Evolutionary conservation across 2,113 vertebrate genomes (phyloP).

Genomic region (Semnopithecus entellus): DNA sequence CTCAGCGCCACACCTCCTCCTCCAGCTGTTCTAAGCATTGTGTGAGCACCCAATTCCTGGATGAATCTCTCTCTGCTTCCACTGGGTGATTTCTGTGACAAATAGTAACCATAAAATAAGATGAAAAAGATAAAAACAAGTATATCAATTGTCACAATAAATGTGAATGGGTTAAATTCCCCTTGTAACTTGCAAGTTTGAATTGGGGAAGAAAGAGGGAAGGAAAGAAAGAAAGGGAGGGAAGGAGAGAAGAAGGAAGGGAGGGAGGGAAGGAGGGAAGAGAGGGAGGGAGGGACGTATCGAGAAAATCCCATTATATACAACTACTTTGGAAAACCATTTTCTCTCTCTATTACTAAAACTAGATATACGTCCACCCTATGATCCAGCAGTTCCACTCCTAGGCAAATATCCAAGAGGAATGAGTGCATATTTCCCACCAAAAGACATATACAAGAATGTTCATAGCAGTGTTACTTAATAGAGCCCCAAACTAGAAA

Average conservation of each 20-base stretch:
- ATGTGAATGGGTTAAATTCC: background rate
- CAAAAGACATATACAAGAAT: background rate
- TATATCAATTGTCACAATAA: background rate
- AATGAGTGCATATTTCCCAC: background rate
- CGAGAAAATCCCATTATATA: background rate
- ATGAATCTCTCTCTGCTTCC: background rate
- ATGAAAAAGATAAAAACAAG: background rate
- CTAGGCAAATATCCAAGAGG: background rate
- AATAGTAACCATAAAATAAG: background rate
- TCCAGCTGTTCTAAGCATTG: background rate
- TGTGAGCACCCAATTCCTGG: background rate
- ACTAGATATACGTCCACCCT: background rate
- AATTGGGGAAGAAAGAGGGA: background rate
- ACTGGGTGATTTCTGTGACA: background rate
- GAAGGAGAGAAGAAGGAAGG: background rate
- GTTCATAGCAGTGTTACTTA: too few relatives aligned
- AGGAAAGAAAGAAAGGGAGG: too few relatives aligned
- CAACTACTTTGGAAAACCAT: background rate
- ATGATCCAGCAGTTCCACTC: background rate
- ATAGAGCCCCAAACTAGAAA: background rate
- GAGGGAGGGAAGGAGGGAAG: background rate
- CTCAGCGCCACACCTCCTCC: background rate
- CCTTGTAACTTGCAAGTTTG: background rate
- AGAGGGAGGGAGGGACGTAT: rapidly evolving
- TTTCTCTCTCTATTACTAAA: background rate